A percentile compares a stretch with the other conserved stretches of the same genome.
Conservation (phyloP, 2,888 invertebrate species). For the Ernsta delagoae region DNA sequence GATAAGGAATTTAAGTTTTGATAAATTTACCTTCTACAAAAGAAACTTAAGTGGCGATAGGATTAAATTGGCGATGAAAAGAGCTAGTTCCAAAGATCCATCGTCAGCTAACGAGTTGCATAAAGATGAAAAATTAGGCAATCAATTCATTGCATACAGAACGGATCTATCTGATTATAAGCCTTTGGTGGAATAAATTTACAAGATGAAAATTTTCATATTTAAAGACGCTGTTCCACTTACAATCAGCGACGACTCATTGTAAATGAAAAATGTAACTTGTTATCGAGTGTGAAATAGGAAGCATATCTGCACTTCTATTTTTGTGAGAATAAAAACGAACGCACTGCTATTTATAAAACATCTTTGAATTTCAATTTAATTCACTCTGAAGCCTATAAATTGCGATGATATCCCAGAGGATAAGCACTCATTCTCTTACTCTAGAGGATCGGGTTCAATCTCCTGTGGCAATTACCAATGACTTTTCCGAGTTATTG, state of each 20-base stretch:
- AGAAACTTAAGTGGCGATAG: constrained; percentile 5
- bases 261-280: background rate
- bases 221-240: background rate
- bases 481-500: no score
- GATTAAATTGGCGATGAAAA: constrained; percentile 10
- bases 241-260: background rate
- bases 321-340: no score
- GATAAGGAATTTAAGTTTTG: background rate
- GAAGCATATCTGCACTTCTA: no score
- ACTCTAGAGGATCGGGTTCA: no score
- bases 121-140: constrained; percentile 16
- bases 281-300: background rate
- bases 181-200: constrained; percentile 6
- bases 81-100: constrained; percentile 6
- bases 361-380: no score
- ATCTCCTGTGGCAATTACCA: no score
- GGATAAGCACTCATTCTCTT: no score
- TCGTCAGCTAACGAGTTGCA: constrained; percentile 24
- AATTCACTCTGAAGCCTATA: no score
- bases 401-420: no score
- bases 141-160: constrained; percentile 12
- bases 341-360: no score
- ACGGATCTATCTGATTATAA: constrained; percentile 11
- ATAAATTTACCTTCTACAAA: constrained; percentile 5
- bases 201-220: constrained; percentile 8